Conservation (phyloP, 2,113 vertebrate species). For the Cyanocitta stelleri region DNA sequence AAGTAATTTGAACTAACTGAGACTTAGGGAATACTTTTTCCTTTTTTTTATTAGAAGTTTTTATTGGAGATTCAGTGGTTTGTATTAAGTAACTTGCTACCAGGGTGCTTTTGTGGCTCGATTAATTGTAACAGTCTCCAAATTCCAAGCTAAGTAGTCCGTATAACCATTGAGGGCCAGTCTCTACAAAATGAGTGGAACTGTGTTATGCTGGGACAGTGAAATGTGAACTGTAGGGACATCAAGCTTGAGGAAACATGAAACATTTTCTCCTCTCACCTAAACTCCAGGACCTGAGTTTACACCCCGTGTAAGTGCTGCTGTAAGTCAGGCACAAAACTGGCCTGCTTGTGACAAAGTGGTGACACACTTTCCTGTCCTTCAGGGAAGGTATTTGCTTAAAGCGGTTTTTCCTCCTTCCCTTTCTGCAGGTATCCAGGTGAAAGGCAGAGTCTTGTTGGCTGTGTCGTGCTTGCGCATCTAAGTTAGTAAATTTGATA, state of each 20-base stretch:
- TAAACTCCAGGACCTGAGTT: background rate
- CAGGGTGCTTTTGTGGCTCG: background rate
- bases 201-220: background rate
- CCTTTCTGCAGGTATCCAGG: background rate
- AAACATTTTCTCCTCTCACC: background rate
- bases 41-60: background rate
- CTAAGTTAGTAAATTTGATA: background rate
- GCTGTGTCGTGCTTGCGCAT: accelerated
- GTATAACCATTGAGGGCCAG: background rate
- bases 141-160: accelerated
- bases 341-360: accelerated
- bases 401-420: background rate
- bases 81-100: background rate
- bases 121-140: background rate
- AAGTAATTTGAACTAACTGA: background rate
- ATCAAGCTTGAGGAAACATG: background rate
- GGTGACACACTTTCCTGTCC: background rate
- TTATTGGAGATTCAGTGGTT: background rate
- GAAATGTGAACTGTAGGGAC: background rate
- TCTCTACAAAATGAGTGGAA: background rate
- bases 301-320: background rate
- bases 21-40: background rate
- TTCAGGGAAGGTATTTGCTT: background rate
- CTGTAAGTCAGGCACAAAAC: background rate
- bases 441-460: background rate